Base-by-base conservation (phyloP, 2,113 vertebrate species). In the Odocoileus hemionus region DNA sequence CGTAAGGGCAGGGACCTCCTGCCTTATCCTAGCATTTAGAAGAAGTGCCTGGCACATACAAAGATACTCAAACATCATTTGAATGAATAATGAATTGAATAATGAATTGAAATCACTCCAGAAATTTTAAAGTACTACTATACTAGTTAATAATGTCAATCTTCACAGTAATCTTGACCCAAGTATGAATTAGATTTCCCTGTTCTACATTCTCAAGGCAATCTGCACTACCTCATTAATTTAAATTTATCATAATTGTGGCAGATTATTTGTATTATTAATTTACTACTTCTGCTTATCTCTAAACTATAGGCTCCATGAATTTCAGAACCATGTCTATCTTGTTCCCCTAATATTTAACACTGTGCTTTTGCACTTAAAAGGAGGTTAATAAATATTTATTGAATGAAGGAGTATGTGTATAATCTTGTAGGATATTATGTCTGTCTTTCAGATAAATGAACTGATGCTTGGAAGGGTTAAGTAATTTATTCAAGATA, bases 371-470 rank as follows among this genome's bases (percentile, higher is more conserved):
- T 83, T 86, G n/a, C 2, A 95, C 83, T 95, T 92, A 14, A 19
- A 89, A 83, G 36, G n/a, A 88, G 55, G 84, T 86, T 96, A 94
- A 80, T 91, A 91, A 94, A 39, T 93, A 90, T 43, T 82, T 92
- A 52, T 87, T 57, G 67, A 91, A 76, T 97, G 26, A 93, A 89
- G 55, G 43, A 88, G 43, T 96, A 3, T 70, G 19, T 67, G 16
- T 92, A 74, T 17, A 95, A 15, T 97, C 92, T n/a, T 94, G 26
- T 79, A 17, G 60, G 60, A 33, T 91, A 50, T 58, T 92, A 85
- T 85, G 36, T 97, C 39, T 13, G 26, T 87, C 43, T 91, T 97
- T 96, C 84, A 96, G 83, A 89, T 96, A 61, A 96, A 13, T 86
- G 79, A 95, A 95, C 55, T 80, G 33, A 89, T 79, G 25, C 61